Evolutionary conservation across 2,113 vertebrate genomes (phyloP).

Genomic region (Eolophus roseicapilla): DNA sequence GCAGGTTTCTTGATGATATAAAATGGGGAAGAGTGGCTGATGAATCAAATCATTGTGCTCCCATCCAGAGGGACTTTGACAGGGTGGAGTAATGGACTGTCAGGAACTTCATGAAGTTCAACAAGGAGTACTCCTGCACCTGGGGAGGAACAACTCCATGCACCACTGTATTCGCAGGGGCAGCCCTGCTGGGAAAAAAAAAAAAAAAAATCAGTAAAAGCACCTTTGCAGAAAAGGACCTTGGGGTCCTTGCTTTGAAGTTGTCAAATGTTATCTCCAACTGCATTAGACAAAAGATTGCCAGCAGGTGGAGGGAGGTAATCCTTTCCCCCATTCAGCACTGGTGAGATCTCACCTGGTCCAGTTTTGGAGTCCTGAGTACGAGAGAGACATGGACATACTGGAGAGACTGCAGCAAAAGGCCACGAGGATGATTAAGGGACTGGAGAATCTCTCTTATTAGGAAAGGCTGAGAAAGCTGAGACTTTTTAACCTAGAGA

Average conservation of each 20-base stretch:
- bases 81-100: neutral
- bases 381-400: neutral
- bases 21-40: neutral
- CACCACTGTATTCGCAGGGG: neutral
- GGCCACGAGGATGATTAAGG: neutral
- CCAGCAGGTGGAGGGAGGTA: neutral
- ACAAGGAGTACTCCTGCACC: neutral
- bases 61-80: too few relatives aligned
- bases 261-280: rapidly evolving
- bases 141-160: neutral
- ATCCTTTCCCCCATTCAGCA: neutral
- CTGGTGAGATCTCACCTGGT: neutral
- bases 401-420: neutral
- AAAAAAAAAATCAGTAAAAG: neutral
- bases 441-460: neutral
- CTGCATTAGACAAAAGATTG: neutral
- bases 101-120: neutral
- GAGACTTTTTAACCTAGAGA: neutral
- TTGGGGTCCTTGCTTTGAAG: neutral
- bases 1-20: neutral
- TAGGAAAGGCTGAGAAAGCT: neutral
- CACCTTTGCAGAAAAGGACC: neutral
- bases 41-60: neutral
- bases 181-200: neutral
- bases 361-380: neutral